Evolutionary conservation across 2,113 vertebrate genomes (phyloP), one percentile per base, ranked within the genome.

Genomic region (Thymallus thymallus): DNA sequence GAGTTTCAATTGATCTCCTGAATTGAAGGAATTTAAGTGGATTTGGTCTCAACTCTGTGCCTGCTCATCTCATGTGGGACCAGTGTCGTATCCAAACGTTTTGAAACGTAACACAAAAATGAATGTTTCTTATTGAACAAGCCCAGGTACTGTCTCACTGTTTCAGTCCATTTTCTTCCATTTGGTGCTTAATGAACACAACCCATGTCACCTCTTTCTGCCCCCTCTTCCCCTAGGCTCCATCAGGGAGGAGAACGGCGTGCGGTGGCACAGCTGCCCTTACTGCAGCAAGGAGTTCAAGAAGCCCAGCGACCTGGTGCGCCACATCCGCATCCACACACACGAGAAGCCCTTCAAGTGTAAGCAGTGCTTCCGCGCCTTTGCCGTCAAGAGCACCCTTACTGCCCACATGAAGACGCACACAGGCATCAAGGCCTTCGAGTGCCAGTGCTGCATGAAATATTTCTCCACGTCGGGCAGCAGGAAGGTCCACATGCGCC

Each of bases 331-430:
- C 79, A 99, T 99, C 76, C 98, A 99, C 86, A 99, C 98, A 3
- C 98, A 99, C 0, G 97, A 99, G 91, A 99, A 98, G 88, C 98
- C 98, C 3, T 99, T 96, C 90, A 99, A 98, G 91, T 99, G 98
- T 87, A 96, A 97, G 58, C 97, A 98, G 91, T 99, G 97, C 88
- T 99, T 98, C 91, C 91, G 97, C 61, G 97, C 98, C 46, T 99
- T 99, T 13, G 98, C 98, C 0, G 98, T 99, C 62, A 99, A 99
- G 91, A 99, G 98, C 62, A 99, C 98, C 16, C 96, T 99, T 55
- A 99, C 98, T 0, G 98, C 98, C 41, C 97, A 99, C 83, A 96
- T 97, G 90, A 99, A 99, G 89, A 99, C 97, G 1, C 98, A 99
- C 87, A 95, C 95, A 0, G 98, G 98, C 78, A 93, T 99, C 88